A percentile compares a stretch with the other conserved stretches of the same genome.
phyloP scores from a whole-genome alignment of 2,888 invertebrate species.

The Reticulitermes lucifugus region DNA sequence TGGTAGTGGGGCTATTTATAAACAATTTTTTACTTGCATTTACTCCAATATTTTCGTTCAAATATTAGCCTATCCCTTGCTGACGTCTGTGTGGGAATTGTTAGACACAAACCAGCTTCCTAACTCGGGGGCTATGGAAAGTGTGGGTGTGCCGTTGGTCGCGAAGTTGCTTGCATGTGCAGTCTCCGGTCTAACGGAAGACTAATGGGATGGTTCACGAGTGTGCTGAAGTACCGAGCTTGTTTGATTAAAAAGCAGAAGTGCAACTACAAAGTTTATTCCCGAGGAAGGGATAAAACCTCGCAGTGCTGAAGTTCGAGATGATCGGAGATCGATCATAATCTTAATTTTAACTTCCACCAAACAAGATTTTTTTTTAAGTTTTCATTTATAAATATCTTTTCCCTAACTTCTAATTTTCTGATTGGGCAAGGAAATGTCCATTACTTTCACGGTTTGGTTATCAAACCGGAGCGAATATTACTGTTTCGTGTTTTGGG shows the following conservation, averaged over 20 bases:
- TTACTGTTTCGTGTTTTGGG: no score
- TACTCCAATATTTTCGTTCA: neutral
- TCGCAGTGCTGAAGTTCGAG: constrained; percentile 3
- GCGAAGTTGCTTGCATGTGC: constrained; percentile 31
- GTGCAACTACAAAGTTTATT: constrained; percentile 36
- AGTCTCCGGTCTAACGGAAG: constrained; percentile 24
- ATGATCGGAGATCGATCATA: constrained; percentile 33
- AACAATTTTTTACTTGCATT: neutral
- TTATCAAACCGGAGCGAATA: no score
- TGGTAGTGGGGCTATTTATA: neutral
- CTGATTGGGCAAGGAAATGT: neutral
- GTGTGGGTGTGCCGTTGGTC: neutral
- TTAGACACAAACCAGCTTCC: constrained; percentile 48
- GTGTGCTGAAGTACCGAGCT: constrained; percentile 19
- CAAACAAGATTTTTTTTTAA: neutral
- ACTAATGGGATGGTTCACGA: constrained; percentile 46
- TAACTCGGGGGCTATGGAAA: neutral
- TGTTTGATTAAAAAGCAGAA: constrained; percentile 38
- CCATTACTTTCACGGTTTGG: neutral
- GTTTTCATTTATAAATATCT: neutral
- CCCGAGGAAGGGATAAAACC: neutral
- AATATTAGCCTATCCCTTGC: neutral
- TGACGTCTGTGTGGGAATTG: constrained; percentile 31
- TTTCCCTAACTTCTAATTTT: neutral
- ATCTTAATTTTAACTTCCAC: constrained; percentile 22